Base-by-base conservation (phyloP, 2,113 vertebrate species). In the Calcarius ornatus region DNA sequence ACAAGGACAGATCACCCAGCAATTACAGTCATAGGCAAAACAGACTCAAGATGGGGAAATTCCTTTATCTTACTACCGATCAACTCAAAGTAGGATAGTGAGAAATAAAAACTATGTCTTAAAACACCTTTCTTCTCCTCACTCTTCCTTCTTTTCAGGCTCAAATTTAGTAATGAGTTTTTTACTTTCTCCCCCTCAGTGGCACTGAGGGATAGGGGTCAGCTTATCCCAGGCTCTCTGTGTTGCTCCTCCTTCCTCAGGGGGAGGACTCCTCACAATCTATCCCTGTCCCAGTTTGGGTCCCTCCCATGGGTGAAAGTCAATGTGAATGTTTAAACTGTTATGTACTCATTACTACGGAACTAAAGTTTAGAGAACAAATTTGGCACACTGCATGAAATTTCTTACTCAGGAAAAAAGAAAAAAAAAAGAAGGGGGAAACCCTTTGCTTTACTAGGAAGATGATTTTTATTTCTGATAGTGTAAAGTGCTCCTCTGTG, bases 151-250 rank as follows among this genome's bases (percentile, higher is more conserved):
- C 5, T 57, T 75, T 22, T 7, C 19, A n/a, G 33, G 9, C 21
- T 45, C 10, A 43, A 33, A 35, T 47, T 60, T 20, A 77, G 4
- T 56, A 15, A 11, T 9, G 20, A 27, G 8, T 24, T 73, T 48
- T 66, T 47, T 57, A 45, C 25, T 10, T 57, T n/a, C 15, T 61
- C 5, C 10, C 5, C 19, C 4, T 35, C 38, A 53, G 25, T 4
- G 7, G 14, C 0, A 0, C 7, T 33, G 30, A 10, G 22, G 9
- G 2, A 37, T 10, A 6, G 8, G 9, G 6, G 4, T 33, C 25
- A 11, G 19, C 17, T 40, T 27, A 47, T 59, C 25, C 30, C 9
- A 40, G 8, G 11, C 17, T 81, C 11, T 11, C 17, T 59, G 50
- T n/a, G 23, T 17, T 13, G 5, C 28, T 71, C 8, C 57, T 70